These are phyloP conservation scores for Archilochus colubris DNA, from an alignment of 2,113 vertebrate genomes.

Conservation along the genomic window DNA sequence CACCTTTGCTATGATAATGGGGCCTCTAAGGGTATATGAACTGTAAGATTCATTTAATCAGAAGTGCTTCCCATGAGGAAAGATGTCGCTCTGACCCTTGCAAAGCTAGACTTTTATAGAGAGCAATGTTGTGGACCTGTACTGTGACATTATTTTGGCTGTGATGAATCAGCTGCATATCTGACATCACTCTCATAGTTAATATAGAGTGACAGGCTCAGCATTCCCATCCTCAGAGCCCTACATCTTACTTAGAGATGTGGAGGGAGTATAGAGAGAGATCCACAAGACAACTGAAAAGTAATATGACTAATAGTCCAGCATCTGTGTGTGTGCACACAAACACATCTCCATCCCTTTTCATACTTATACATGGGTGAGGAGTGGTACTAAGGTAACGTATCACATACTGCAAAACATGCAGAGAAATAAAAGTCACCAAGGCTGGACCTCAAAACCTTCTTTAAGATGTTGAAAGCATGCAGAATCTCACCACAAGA, in stretches of 20 bases:
- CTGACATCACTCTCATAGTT: not conserved
- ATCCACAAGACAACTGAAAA: not conserved
- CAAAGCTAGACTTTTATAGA: not conserved
- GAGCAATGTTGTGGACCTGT: not conserved
- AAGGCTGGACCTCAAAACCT: not conserved
- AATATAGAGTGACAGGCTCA: not conserved
- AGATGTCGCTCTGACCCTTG: not conserved
- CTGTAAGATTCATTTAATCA: not conserved
- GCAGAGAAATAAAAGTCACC: not conserved
- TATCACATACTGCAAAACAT: not conserved
- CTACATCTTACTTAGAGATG: not conserved
- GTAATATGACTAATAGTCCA: not conserved
- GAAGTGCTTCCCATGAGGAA: slow-evolving; percentile 16
- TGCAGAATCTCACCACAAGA: not conserved
- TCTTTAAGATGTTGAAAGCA: not conserved
- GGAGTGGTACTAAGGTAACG: not conserved
- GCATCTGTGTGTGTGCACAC: rapidly evolving
- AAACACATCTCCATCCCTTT: not conserved
- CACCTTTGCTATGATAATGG: not conserved
- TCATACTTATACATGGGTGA: not conserved
- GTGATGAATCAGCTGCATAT: not conserved
- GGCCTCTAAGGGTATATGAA: not conserved
- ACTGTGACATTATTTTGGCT: not conserved
- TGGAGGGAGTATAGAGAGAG: not conserved
- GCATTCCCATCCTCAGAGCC: not conserved